These are phyloP conservation scores for Brotula barbata DNA, from an alignment of 2,797 vertebrate species.

Conservation along the genomic window DNA sequence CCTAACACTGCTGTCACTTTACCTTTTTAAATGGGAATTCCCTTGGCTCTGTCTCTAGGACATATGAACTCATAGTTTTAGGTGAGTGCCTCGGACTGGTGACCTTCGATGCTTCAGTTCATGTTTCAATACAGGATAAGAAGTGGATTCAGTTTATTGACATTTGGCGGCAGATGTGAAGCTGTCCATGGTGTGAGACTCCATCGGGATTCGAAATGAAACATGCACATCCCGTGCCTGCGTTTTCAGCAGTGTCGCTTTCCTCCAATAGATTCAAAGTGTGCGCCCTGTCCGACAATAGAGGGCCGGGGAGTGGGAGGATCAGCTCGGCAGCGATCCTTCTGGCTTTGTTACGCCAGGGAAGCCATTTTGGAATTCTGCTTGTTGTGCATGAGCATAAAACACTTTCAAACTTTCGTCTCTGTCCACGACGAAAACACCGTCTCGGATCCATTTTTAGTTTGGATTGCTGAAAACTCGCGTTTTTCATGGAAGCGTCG, in stretches of 20 bases:
- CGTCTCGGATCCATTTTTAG: background rate
- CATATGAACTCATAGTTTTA: too few species aligned
- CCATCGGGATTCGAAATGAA: too few species aligned
- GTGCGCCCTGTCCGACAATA: slow-evolving; percentile 71
- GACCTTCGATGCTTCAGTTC: too few species aligned
- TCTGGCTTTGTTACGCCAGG: slow-evolving; percentile 88
- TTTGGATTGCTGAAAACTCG: background rate
- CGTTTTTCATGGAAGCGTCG: slow-evolving; percentile 30
- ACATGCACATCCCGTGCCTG: background rate
- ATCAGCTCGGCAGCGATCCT: slow-evolving; percentile 75
- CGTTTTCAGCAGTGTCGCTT: slow-evolving; percentile 31
- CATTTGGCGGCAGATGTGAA: too few species aligned
- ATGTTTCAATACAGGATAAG: too few species aligned
- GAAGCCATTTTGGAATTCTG: slow-evolving; percentile 92
- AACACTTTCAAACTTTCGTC: slow-evolving; percentile 72
- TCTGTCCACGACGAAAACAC: background rate
- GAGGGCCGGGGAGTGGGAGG: slow-evolving; percentile 77
- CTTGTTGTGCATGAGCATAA: slow-evolving; percentile 72
- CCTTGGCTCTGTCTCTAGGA: too few species aligned
- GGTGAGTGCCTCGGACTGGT: too few species aligned
- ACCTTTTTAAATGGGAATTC: too few species aligned
- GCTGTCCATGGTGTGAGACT: too few species aligned
- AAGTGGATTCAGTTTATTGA: background rate
- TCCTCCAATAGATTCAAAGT: slow-evolving; percentile 81
- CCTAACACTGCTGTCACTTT: background rate